Conservation (phyloP, 2,888 invertebrate genomes). For the Trachelus troglodyta region DNA sequence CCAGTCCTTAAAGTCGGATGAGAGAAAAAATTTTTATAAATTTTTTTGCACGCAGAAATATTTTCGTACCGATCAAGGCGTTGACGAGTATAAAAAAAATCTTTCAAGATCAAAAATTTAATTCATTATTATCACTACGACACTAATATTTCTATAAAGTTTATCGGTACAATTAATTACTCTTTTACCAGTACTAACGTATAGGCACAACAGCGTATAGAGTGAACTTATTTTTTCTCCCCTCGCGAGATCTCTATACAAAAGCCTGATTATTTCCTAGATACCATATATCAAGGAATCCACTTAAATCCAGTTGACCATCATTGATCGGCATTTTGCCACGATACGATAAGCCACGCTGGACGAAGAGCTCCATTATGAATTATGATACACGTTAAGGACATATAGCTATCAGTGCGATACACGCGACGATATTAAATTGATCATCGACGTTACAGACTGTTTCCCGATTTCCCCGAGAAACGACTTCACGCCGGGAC, state of each 20-base stretch:
- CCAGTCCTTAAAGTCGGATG: background rate
- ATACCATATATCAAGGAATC: constrained; percentile 3
- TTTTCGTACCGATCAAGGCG: no score
- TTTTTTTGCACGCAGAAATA: no score
- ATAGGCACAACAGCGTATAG: background rate
- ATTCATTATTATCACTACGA: no score
- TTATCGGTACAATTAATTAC: background rate
- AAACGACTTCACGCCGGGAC: background rate
- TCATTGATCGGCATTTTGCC: background rate
- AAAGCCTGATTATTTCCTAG: constrained; percentile 14
- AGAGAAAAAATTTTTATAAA: background rate
- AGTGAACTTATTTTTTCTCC: no score
- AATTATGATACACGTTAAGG: background rate
- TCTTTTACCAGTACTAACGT: background rate
- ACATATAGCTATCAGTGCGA: background rate
- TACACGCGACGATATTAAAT: background rate
- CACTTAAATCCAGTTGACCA: background rate
- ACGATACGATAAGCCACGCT: background rate
- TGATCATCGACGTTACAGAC: background rate
- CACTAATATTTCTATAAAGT: no score
- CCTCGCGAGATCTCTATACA: background rate
- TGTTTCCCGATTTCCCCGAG: background rate
- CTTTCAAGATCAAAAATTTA: background rate
- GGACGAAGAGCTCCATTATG: background rate
- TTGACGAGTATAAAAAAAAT: no score